Evolutionary conservation across 2,113 vertebrate genomes (phyloP), one percentile per base, ranked within the genome.

Genomic region (Eptatretus burgeri): DNA sequence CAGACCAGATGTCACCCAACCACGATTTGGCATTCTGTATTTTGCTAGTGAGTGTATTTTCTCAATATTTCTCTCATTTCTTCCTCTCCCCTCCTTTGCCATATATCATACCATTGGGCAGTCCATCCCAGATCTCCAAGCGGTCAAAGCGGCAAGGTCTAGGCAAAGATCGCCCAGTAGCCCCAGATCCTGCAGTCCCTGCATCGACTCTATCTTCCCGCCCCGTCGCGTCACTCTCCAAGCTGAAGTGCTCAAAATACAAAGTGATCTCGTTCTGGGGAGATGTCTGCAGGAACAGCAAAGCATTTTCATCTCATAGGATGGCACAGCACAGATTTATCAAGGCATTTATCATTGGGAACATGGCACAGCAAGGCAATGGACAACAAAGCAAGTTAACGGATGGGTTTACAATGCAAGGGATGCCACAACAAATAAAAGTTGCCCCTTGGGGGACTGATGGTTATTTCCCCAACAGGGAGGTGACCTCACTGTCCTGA

Each of bases 81-180:
- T 41, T 41, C 27, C 27, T 41, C 27, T 41, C 27, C 27, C 27
- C 3, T 41, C 27, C 27, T 41, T 41, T 41, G 27, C 27, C 27
- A 41, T 41, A 41, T 41, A 41, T 41, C 27, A 41, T 41, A 98
- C 91, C 89, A 69, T 83, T 80, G 1, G 89, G 89, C 66, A 98
- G 80, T 49, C 91, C 91, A 1, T 98, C 91, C 87, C 89, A 98
- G 72, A 98, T 83, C 70, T 95, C 87, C 70, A 98, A 77, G 85
- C 85, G 94, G 69, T 98, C 91, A 0, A 95, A 98, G 68, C 93
- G 93, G 81, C 91, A 98, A 71, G 95, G 27, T 41, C 27, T 41
- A 41, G 27, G 27, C 27, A 41, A 41, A 41, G 27, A 41, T 41
- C 27, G 27, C 27, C 27, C 27, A 41, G 27, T 41, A 41, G 27